These are phyloP conservation scores for Mastacembelus armatus DNA, from an alignment of 2,797 vertebrate genomes.

Conservation along the genomic window DNA sequence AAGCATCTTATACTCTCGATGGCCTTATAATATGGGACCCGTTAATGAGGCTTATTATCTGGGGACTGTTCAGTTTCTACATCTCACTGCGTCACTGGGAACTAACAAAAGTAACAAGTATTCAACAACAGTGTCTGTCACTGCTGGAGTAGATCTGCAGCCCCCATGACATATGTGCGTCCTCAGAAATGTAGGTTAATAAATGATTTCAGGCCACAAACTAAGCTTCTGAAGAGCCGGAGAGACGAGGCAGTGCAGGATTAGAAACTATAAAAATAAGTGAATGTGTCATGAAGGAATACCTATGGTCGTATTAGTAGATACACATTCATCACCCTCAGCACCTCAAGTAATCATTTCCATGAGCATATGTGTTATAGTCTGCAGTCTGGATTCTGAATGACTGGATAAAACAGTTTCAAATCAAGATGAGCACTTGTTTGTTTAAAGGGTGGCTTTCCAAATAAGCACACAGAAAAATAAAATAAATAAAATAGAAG, in stretches of 20 bases:
- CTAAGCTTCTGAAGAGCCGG: constrained; percentile 14
- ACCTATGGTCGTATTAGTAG: constrained; percentile 10
- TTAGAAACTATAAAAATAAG: constrained; percentile 45
- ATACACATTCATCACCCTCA: constrained; percentile 30
- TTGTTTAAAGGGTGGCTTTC: background rate
- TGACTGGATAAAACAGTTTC: background rate
- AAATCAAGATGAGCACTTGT: background rate
- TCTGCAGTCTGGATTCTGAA: background rate
- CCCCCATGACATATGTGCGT: constrained; percentile 23
- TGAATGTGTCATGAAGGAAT: constrained; percentile 36
- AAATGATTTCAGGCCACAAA: constrained; percentile 29
- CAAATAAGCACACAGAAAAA: too few species aligned
- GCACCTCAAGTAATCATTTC: background rate
- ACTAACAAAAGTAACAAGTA: too few species aligned
- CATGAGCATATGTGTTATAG: background rate
- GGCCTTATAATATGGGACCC: constrained; percentile 13
- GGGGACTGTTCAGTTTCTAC: constrained; percentile 7
- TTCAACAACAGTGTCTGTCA: too few species aligned
- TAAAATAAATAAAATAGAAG: background rate
- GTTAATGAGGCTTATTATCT: constrained; percentile 18
- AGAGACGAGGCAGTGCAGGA: constrained; percentile 10
- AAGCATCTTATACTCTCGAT: constrained; percentile 13
- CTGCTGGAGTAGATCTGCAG: constrained; percentile 28
- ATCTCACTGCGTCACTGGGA: too few species aligned
- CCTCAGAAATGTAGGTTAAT: constrained; percentile 34